Percentiles rank a stretch among this genome's conserved stretches.
phyloP scores from a whole-genome alignment of 2,888 invertebrate species.

The Drosophila anceps region DNA sequence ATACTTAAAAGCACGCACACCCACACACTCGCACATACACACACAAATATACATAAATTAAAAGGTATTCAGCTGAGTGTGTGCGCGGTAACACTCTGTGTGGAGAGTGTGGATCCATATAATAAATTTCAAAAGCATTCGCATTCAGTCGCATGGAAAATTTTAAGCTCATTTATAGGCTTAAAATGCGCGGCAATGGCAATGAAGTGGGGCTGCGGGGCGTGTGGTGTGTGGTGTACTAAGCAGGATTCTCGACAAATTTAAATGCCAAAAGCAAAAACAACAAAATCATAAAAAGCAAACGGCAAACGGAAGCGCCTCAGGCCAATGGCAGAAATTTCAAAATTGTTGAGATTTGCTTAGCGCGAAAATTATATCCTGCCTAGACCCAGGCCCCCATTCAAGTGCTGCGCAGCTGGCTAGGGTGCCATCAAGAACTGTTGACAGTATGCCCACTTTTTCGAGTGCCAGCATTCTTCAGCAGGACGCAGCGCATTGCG shows the following conservation, averaged over 20 bases:
- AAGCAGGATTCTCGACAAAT: slow-evolving; percentile 72
- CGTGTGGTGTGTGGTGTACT: slow-evolving; percentile 15
- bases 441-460: slow-evolving; percentile 24
- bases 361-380: slow-evolving; percentile 76
- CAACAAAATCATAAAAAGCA: slow-evolving; percentile 57
- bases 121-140: slow-evolving; percentile 83
- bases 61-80: slow-evolving; percentile 18
- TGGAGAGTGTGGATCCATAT: slow-evolving; percentile 30
- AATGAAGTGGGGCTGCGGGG: neutral
- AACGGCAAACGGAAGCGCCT: slow-evolving; percentile 64
- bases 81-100: slow-evolving; percentile 23
- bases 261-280: slow-evolving; percentile 66
- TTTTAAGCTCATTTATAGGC: slow-evolving; percentile 84
- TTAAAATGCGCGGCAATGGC: slow-evolving; percentile 65
- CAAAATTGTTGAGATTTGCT: slow-evolving; percentile 73
- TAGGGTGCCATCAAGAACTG: slow-evolving; percentile 3
- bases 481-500: slow-evolving; percentile 56
- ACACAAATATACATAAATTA: slow-evolving; percentile 6
- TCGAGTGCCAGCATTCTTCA: slow-evolving; percentile 13
- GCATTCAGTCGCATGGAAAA: slow-evolving; percentile 83
- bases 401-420: neutral
- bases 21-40: slow-evolving; percentile 1
- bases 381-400: slow-evolving; percentile 10
- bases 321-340: slow-evolving; percentile 59
- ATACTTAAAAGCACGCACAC: slow-evolving; percentile 9